A percentile compares a stretch with the other conserved stretches of the same genome.
Evolutionary conservation across 2,797 vertebrate genomes (phyloP).

Genomic region (Sebastes steindachneri): DNA sequence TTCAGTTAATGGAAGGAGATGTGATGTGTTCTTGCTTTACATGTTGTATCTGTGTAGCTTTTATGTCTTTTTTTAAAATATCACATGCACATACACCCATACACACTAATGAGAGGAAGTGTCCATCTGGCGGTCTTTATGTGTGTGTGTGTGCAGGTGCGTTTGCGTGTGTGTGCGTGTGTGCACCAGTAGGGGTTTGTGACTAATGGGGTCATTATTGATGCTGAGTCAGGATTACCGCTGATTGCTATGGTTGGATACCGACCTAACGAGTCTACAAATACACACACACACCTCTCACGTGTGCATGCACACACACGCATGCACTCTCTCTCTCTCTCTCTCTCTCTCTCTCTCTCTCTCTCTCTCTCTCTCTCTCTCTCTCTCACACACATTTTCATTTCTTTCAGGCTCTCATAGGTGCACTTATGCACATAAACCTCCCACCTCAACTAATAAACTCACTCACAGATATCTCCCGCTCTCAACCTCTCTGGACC

Average conservation of each 20-base stretch:
- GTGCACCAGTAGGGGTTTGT: constrained; percentile 72
- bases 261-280: constrained; percentile 68
- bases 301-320: neutral
- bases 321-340: neutral
- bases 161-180: constrained; percentile 6
- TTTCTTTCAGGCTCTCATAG: constrained; percentile 63
- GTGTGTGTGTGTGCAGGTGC: neutral
- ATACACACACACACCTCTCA: constrained; percentile 22
- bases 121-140: constrained; percentile 65
- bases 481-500: constrained; percentile 37
- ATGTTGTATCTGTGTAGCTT: constrained; percentile 8
- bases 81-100: constrained; percentile 15
- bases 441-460: constrained; percentile 74
- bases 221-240: constrained; percentile 81
- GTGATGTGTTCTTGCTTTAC: constrained; percentile 3
- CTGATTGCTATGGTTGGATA: constrained; percentile 78
- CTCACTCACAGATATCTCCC: constrained; percentile 58
- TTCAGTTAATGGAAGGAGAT: constrained; percentile 10
- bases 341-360: neutral
- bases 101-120: constrained; percentile 62
- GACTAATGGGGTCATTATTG: constrained; percentile 83
- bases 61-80: constrained; percentile 17
- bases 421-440: constrained; percentile 73
- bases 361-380: neutral
- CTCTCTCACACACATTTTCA: constrained; percentile 47